These are phyloP conservation scores for Nymphalis io DNA, from an alignment of 1,140 invertebrate genomes.

Conservation along the genomic window DNA sequence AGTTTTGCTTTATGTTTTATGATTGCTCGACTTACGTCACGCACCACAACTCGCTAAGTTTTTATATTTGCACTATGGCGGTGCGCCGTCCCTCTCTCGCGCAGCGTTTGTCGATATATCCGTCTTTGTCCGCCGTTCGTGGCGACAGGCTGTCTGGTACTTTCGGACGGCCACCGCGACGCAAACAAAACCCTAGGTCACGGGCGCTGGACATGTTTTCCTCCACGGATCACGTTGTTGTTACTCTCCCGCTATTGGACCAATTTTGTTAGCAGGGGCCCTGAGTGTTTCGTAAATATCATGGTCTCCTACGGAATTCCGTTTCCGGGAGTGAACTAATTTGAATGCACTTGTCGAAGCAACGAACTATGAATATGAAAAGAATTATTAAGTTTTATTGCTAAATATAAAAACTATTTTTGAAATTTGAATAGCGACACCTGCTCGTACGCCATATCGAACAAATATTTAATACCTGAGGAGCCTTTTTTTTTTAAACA, in stretches of 20 bases:
- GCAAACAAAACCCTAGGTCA: constrained; percentile 74
- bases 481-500: neutral
- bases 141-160: constrained; percentile 77
- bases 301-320: constrained; percentile 41
- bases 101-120: constrained; percentile 36
- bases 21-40: constrained; percentile 56
- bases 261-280: constrained; percentile 14
- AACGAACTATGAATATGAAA: constrained; percentile 25
- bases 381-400: constrained; percentile 17
- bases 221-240: constrained; percentile 31
- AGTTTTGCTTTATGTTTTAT: constrained; percentile 41
- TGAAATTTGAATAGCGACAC: constrained; percentile 3
- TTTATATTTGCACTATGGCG: constrained; percentile 65
- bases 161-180: constrained; percentile 57
- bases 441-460: neutral
- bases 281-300: constrained; percentile 39
- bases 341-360: constrained; percentile 34
- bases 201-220: constrained; percentile 66
- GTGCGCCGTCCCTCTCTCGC: constrained; percentile 50
- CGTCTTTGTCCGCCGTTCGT: constrained; percentile 54
- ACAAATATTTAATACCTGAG: neutral
- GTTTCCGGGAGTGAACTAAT: constrained; percentile 42
- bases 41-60: constrained; percentile 51
- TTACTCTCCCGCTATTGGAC: constrained; percentile 24
- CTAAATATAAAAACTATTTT: neutral